Percentiles rank a stretch among this genome's conserved stretches.
phyloP scores from a whole-genome alignment of 2,888 invertebrate species.

The Athalia circularis region DNA sequence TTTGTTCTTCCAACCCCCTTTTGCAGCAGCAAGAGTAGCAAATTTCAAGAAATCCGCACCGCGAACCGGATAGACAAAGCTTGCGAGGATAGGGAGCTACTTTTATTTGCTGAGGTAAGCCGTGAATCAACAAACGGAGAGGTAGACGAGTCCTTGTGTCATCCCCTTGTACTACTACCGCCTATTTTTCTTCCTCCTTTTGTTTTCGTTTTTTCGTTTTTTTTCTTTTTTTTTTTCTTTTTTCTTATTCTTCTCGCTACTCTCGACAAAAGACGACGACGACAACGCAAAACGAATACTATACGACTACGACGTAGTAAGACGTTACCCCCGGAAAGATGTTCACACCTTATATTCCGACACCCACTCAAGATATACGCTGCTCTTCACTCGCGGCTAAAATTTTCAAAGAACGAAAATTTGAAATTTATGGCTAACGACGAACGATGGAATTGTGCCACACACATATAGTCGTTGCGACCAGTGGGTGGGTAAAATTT shows the following conservation, averaged over 20 bases:
- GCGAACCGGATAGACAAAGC: slow-evolving; percentile 32
- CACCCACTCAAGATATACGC: background rate
- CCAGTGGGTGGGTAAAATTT: too few species aligned
- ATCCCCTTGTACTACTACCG: background rate
- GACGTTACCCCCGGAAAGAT: slow-evolving; percentile 33
- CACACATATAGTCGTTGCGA: too few species aligned
- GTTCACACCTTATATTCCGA: slow-evolving; percentile 11
- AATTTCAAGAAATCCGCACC: slow-evolving; percentile 5
- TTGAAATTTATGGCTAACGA: background rate
- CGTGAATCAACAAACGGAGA: slow-evolving; percentile 40
- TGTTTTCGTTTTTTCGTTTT: too few species aligned
- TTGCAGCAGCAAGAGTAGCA: background rate
- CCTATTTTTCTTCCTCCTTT: background rate
- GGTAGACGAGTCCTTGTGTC: slow-evolving; percentile 39
- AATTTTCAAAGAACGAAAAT: background rate
- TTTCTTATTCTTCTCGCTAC: background rate
- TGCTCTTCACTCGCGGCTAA: background rate
- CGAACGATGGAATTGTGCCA: too few species aligned
- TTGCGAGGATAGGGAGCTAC: slow-evolving; percentile 9
- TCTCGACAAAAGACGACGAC: background rate
- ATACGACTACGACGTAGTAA: too few species aligned
- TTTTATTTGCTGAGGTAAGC: slow-evolving; percentile 40
- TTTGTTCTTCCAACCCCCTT: too few species aligned
- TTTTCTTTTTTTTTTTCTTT: too few species aligned
- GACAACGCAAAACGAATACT: too few species aligned